Evolutionary conservation across 2,888 invertebrate genomes (phyloP).

Genomic region (Andrena camellia): DNA sequence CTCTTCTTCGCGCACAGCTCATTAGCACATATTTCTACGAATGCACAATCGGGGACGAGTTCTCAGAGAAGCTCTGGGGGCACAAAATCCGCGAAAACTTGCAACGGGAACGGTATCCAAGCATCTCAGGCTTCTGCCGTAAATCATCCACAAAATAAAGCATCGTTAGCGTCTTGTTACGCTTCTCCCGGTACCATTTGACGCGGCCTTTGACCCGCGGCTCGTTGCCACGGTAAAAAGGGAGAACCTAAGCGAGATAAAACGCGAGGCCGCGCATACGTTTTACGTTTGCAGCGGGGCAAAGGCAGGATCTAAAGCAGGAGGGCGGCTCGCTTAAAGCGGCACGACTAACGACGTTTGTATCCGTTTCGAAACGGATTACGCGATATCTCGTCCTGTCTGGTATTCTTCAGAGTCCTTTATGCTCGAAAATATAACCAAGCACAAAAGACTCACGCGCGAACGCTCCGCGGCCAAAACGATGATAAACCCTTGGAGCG

Average conservation of each 20-base stretch:
- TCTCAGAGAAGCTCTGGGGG: too few relatives aligned
- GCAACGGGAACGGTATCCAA: neutral
- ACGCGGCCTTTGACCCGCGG: slow-evolving; percentile 22
- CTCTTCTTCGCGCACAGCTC: too few relatives aligned
- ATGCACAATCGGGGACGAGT: too few relatives aligned
- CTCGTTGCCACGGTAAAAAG: neutral
- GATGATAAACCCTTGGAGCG: neutral
- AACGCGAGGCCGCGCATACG: neutral
- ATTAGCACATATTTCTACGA: too few relatives aligned
- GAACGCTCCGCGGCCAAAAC: too few relatives aligned
- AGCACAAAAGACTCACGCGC: neutral
- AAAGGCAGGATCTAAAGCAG: slow-evolving; percentile 3
- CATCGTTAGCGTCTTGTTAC: slow-evolving; percentile 11
- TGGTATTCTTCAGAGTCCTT: too few relatives aligned
- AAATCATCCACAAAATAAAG: slow-evolving; percentile 16
- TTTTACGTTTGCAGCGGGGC: neutral
- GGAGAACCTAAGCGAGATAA: slow-evolving; percentile 3
- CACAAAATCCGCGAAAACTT: neutral
- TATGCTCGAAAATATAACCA: neutral
- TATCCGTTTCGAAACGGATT: slow-evolving; percentile 17
- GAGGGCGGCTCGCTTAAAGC: slow-evolving; percentile 25
- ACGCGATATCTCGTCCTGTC: neutral
- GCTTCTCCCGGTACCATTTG: slow-evolving; percentile 14
- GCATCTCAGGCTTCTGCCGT: neutral
- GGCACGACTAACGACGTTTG: slow-evolving; percentile 30